Evolutionary conservation across 1,140 invertebrate species (phyloP).

Genomic region (Paraescarpia echinospica): DNA sequence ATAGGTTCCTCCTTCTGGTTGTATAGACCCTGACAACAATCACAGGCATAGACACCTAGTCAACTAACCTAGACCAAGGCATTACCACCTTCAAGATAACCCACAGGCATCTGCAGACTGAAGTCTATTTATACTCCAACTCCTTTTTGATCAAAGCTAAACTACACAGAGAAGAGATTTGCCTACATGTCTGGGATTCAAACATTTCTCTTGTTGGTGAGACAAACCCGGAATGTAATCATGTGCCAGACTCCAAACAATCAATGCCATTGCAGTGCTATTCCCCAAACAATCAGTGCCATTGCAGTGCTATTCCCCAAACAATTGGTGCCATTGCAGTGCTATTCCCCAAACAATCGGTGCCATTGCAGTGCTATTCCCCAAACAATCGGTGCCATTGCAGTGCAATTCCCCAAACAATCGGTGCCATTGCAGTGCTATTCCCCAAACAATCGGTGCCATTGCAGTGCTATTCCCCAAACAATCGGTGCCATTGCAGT

Average conservation of each 20-base stretch:
- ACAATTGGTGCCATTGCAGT: neutral
- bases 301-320: no score
- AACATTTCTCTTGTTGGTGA: neutral
- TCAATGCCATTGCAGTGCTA: neutral
- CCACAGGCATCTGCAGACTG: neutral
- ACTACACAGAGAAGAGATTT: neutral
- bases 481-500: no score
- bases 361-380: neutral
- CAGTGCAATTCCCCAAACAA: no score
- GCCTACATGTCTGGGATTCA: neutral
- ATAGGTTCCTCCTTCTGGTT: neutral
- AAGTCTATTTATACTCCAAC: neutral
- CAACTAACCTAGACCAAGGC: neutral
- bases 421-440: neutral
- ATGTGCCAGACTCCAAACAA: neutral
- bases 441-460: neutral
- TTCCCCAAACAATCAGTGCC: neutral
- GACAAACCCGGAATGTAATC: neutral
- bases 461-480: neutral
- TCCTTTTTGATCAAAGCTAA: neutral
- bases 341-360: neutral
- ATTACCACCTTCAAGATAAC: neutral
- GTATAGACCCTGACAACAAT: neutral
- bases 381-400: no score
- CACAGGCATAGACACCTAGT: neutral